A percentile compares a stretch with the other conserved stretches of the same genome.
Evolutionary conservation across 2,113 vertebrate species (phyloP).

Genomic region (Myrmecobius fasciatus): DNA sequence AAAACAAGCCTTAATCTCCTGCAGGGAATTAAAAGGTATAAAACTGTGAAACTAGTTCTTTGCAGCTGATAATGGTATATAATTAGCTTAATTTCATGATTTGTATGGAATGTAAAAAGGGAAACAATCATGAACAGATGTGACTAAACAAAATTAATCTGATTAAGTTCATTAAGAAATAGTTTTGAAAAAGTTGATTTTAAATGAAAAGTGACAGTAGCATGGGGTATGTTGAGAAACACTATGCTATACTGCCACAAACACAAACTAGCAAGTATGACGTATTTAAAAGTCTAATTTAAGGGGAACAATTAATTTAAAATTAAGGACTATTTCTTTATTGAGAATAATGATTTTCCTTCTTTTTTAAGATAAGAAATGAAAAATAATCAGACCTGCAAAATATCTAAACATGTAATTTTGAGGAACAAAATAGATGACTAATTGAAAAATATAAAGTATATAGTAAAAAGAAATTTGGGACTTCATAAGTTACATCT

Average conservation of each 20-base stretch:
- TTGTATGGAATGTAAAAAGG: constrained; percentile 81
- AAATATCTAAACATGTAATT: constrained; percentile 12
- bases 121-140: constrained; percentile 84
- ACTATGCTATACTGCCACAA: constrained; percentile 40
- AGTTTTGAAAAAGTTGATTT: constrained; percentile 86
- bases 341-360: background rate
- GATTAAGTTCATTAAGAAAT: constrained; percentile 86
- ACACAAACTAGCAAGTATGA: background rate
- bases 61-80: constrained; percentile 81
- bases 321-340: background rate
- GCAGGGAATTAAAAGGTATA: constrained; percentile 81
- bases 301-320: constrained; percentile 2
- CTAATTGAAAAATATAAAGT: constrained; percentile 40
- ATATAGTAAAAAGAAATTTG: background rate
- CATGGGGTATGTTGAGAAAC: constrained; percentile 67
- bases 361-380: background rate
- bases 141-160: constrained; percentile 85
- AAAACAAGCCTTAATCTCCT: constrained; percentile 78
- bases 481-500: background rate
- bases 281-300: background rate
- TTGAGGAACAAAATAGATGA: background rate
- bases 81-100: constrained; percentile 86
- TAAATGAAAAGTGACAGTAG: constrained; percentile 84
- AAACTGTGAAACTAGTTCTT: constrained; percentile 80
- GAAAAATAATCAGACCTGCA: constrained; percentile 28